Evolutionary conservation across 2,888 invertebrate genomes (phyloP).

Genomic region (Marasmarcha lunaedactyla): DNA sequence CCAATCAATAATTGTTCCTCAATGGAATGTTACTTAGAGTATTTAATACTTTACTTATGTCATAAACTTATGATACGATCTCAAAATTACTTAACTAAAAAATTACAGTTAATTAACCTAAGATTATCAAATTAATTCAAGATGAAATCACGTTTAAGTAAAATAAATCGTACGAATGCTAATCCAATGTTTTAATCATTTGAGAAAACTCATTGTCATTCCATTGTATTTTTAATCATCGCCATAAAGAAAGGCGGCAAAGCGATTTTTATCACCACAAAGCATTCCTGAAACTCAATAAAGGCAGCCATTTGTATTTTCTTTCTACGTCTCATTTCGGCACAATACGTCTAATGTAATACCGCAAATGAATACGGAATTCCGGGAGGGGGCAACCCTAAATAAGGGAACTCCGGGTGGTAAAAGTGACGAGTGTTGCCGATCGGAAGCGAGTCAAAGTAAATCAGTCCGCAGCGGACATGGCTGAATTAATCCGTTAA

Average conservation of each 20-base stretch:
- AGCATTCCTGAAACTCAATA: conserved; percentile 38
- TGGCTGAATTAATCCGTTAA: conserved; percentile 47
- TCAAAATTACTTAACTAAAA: too few relatives aligned
- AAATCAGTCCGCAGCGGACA: conserved; percentile 30
- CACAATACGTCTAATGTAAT: conserved; percentile 59
- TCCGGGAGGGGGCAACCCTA: conserved; percentile 36
- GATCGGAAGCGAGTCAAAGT: conserved; percentile 32
- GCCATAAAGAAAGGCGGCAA: conserved; percentile 18
- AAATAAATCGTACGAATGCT: too few relatives aligned
- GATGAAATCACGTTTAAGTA: too few relatives aligned
- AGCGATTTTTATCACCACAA: conserved; percentile 26
- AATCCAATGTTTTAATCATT: too few relatives aligned
- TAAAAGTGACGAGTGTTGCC: conserved; percentile 18
- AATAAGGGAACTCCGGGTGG: conserved; percentile 28
- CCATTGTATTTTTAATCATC: conserved; percentile 1
- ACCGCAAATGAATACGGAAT: conserved; percentile 58
- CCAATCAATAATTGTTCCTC: too few relatives aligned
- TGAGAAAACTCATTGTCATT: background rate
- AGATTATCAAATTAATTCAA: too few relatives aligned
- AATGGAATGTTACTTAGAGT: too few relatives aligned
- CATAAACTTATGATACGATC: too few relatives aligned
- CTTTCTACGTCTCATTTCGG: conserved; percentile 46
- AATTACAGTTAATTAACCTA: too few relatives aligned
- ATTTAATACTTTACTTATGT: too few relatives aligned
- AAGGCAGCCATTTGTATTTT: conserved; percentile 43